Percentiles rank a stretch among this genome's conserved stretches.
Conservation (phyloP, 2,888 invertebrate species). For the Emmelina monodactyla region DNA sequence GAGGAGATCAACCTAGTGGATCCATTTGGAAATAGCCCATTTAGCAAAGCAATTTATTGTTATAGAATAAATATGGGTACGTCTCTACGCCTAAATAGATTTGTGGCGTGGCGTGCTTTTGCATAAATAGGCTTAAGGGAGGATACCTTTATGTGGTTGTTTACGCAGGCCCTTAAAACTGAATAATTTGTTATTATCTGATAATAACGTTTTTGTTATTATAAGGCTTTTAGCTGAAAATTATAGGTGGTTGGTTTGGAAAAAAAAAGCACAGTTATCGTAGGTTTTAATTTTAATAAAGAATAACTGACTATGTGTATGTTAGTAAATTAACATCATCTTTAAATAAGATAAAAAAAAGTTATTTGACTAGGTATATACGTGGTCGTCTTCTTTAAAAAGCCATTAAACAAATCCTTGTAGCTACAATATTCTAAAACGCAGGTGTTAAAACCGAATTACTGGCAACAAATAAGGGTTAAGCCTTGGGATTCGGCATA, state of each 20-base stretch:
- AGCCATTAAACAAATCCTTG: too few relatives aligned
- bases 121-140: constrained; percentile 45
- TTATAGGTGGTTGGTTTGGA: constrained; percentile 11
- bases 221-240: too few relatives aligned
- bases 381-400: too few relatives aligned
- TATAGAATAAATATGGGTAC: constrained; percentile 58
- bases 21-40: too few relatives aligned
- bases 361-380: too few relatives aligned
- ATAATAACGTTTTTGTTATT: constrained; percentile 25
- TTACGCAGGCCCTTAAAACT: constrained; percentile 37
- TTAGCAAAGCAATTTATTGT: constrained; percentile 62
- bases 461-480: constrained; percentile 56
- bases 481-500: constrained; percentile 50
- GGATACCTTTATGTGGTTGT: constrained; percentile 29
- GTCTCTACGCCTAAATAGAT: constrained; percentile 49
- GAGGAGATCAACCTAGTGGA: too few relatives aligned
- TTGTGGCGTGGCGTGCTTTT: constrained; percentile 48
- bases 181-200: constrained; percentile 37
- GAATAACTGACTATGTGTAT: too few relatives aligned
- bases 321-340: too few relatives aligned
- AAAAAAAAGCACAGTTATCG: too few relatives aligned
- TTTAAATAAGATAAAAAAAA: too few relatives aligned
- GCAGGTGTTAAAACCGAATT: constrained; percentile 61
- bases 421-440: too few relatives aligned
- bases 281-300: too few relatives aligned